These are phyloP conservation scores for Tetheella fluctuosa DNA, from an alignment of 2,888 invertebrate species.

Conservation along the genomic window DNA sequence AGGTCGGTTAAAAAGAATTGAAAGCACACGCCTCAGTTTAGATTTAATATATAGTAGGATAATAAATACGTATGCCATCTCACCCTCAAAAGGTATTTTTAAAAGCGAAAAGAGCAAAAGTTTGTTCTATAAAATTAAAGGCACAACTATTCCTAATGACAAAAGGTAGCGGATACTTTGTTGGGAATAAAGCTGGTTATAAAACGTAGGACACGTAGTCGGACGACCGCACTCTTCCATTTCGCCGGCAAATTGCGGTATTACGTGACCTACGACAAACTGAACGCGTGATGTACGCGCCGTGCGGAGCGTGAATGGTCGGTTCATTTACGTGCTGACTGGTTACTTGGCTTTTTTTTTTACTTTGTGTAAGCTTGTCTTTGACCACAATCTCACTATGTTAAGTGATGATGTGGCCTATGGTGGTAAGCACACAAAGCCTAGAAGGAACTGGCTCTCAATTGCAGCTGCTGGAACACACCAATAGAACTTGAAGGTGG, in stretches of 20 bases:
- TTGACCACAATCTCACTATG: too few relatives aligned
- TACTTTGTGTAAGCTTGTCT: too few relatives aligned
- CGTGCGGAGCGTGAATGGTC: background rate
- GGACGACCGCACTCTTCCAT: slow-evolving; percentile 57
- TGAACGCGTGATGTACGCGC: slow-evolving; percentile 25
- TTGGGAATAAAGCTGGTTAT: slow-evolving; percentile 52
- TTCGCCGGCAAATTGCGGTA: slow-evolving; percentile 55
- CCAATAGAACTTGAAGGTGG: too few relatives aligned
- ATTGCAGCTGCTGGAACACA: too few relatives aligned
- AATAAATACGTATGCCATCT: background rate
- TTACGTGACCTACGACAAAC: slow-evolving; percentile 53
- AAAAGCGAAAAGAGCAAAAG: slow-evolving; percentile 5
- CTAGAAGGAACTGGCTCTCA: too few relatives aligned
- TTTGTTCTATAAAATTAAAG: slow-evolving; percentile 11
- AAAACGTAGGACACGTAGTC: slow-evolving; percentile 56
- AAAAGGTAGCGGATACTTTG: slow-evolving; percentile 31
- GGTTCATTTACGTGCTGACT: background rate
- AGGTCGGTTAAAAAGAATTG: too few relatives aligned
- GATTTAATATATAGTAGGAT: too few relatives aligned
- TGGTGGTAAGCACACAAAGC: too few relatives aligned
- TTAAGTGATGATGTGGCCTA: too few relatives aligned
- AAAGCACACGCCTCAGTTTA: too few relatives aligned
- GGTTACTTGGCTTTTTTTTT: background rate
- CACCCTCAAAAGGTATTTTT: background rate
- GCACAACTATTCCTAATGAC: slow-evolving; percentile 9